phyloP scores from a whole-genome alignment of 2,113 vertebrate genomes.

The Ramphastos sulfuratus region DNA sequence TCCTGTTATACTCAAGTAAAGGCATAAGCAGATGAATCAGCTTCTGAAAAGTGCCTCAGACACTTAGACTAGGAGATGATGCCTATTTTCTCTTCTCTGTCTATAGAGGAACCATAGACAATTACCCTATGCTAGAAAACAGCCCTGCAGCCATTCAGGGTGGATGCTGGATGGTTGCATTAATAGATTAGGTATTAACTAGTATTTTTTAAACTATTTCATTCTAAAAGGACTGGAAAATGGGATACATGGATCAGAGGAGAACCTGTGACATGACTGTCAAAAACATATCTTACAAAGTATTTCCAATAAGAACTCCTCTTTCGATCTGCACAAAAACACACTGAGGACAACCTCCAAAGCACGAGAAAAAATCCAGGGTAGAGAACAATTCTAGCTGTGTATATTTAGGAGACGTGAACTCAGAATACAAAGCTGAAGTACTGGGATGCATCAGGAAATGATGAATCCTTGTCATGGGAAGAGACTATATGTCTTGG shows the following conservation, averaged over 20 bases:
- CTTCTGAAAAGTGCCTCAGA: not conserved
- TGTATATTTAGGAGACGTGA: not conserved
- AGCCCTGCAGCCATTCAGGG: not conserved
- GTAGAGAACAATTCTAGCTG: not conserved
- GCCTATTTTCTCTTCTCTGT: not conserved
- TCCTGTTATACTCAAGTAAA: not conserved
- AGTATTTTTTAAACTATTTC: not conserved
- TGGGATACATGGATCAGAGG: not conserved
- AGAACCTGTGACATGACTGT: not conserved
- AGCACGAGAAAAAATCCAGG: not conserved
- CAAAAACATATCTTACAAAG: not conserved
- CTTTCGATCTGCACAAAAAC: not conserved
- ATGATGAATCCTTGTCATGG: not conserved
- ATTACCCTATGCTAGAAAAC: not conserved
- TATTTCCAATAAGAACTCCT: not conserved
- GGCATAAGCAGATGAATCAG: not conserved
- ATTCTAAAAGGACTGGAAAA: not conserved
- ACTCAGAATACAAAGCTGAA: not conserved
- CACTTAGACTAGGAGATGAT: not conserved
- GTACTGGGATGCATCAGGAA: not conserved
- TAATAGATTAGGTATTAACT: not conserved
- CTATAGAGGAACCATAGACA: not conserved
- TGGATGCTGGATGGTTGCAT: not conserved
- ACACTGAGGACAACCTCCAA: not conserved
- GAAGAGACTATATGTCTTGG: not conserved